Base-by-base conservation (phyloP, 2,888 invertebrate genomes). In the Sarcophaga rosellei region DNA sequence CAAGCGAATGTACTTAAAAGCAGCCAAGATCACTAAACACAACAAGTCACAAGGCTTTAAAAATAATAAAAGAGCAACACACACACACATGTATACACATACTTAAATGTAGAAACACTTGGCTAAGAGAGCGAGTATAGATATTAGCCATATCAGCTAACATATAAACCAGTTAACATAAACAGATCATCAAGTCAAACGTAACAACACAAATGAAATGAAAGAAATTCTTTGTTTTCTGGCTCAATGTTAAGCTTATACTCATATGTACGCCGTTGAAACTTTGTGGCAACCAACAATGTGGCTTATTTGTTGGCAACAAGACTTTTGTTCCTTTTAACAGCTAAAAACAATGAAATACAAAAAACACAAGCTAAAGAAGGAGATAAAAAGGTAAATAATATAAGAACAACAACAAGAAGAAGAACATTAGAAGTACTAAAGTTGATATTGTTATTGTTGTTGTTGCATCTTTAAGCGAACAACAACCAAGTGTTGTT, bases 401-500 rank as follows among this genome's bases (percentile, higher is more conserved):
- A 35, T 6, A 35, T 35, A 8, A 35, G 6, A 35, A 35, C 6
- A 81, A 10, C 17, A 47, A 2, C 8, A 59, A 68, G 35, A 23
- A 47, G 59, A 62, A 35, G 1, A 75, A 59, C 21, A 84, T 75
- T 72, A 81, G 76, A 75, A 73, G 66, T 25, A 15, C 74, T 77
- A 35, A 35, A 35, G 35, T 74, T 59, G 23, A 70, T 63, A 11
- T 8, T 47, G 5, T 70, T 82, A 61, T 68, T 21, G 69, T 77
- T 73, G 35, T 68, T 76, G 81, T 61, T 66, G 59, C 76, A 70
- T 20, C 25, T 45, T 65, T 53, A 62, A 65, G 66, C 63, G 78
- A 20, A 68, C 35, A 84, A 44, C 74, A 69, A 61, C 77, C 87
- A 88, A 87, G 89, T 89, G 89, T 88, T 88, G 88, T 89, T 89